Evolutionary conservation across 1,140 invertebrate genomes (phyloP), one percentile per base, ranked within the genome.

Genomic region (Bacillus rossius): DNA sequence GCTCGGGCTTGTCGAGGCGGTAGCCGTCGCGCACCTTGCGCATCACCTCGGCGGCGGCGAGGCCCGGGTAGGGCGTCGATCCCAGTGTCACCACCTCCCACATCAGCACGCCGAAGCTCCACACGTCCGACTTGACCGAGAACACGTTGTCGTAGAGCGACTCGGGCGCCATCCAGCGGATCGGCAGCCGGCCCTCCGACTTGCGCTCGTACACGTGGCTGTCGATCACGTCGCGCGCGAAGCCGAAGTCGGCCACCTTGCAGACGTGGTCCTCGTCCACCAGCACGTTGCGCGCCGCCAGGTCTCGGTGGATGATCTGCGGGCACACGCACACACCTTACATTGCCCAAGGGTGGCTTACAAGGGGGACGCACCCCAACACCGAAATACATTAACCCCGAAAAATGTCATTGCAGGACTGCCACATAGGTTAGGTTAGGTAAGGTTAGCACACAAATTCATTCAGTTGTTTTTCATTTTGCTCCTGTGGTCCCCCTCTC

Each of bases 161-260:
- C 71, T 97, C 94, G 0, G 92, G 92, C 0, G 93, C 91, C 92
- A 96, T 96, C 93, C 94, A 96, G 70, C 92, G 73, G 50, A 82
- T 86, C 34, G 79, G 84, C 61, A 83, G 70, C 26, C 80, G 68
- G 22, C 89, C 92, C 67, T 95, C 92, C 37, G 91, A 94, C 69
- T 96, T 96, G 25, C 92, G 79, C 70, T 95, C 92, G 69, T 96
- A 96, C 37, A 96, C 84, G 63, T 92, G 88, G 43, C 87, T 89
- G 1, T 83, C 83, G 1, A 83, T 82, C 0, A 95, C 82, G 72
- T 95, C 92, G 45, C 92, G 76, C 0, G 93, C 92, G 65, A 97
- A 92, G 1, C 94, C 94, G 69, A 97, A 97, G 72, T 97, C 94
- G 0, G 92, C 91, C 0, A 97, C 91, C 80, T 96, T 96, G 71